Base-by-base conservation (phyloP, 2,888 invertebrate species). In the Microplitis manilae region DNA sequence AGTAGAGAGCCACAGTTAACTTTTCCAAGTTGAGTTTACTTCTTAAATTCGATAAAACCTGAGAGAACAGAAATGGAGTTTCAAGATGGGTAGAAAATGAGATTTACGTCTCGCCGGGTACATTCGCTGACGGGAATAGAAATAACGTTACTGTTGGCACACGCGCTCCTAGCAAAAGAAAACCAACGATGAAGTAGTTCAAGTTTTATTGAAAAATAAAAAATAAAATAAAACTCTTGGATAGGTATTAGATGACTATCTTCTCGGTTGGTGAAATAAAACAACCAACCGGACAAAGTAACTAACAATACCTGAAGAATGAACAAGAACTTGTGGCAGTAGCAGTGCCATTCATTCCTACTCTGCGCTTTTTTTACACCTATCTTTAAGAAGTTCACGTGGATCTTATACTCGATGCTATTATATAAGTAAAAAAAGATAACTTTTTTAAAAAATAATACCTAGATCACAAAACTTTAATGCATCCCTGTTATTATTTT, bases 71-170 rank as follows among this genome's bases (percentile, higher is more conserved):
- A 65, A 65, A 30, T 30, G 38, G 38, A 65, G 30, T 78, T 77
- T 73, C 61, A 75, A 71, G 79, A 80, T 72, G 73, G 78, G 68
- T 68, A 62, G 64, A 69, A 77, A 77, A 77, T 61, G 68, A 77
- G 68, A 77, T 77, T 77, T 77, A 77, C 76, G 72, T 77, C 68
- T 73, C 68, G 72, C 38, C 71, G 76, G 65, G 70, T 67, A 68
- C 76, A 62, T 9, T 71, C 50, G 20, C 73, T 77, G 76, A 77
- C 76, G 73, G 76, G 73, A 77, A 77, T 77, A 77, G 76, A 77
- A 77, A 77, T 68, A 62, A 50, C 68, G 68, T 77, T 77, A 68
- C 73, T 62, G 68, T 64, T 77, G 68, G 73, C 68, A 77, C 71
- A 76, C 59, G 62, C 65, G 9, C 59, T 68, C 17, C 61, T 40